phyloP scores from a whole-genome alignment of 1,140 invertebrate species.

The Pseudomyrmex concolor region DNA sequence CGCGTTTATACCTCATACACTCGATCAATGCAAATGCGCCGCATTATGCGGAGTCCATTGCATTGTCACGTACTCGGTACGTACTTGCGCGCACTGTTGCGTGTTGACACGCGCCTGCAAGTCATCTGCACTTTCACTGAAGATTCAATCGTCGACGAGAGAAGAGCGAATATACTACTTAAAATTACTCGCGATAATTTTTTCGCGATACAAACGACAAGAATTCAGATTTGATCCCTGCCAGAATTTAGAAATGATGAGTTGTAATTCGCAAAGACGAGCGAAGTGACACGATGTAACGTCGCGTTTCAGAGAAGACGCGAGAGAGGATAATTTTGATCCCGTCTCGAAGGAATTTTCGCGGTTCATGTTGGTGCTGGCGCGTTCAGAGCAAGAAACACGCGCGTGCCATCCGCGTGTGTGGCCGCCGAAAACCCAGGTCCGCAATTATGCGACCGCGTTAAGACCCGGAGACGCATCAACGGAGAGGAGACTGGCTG shows the following conservation, averaged over 20 bases:
- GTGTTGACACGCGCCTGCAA: conserved; percentile 11
- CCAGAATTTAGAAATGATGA: too few relatives aligned
- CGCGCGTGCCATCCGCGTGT: conserved; percentile 41
- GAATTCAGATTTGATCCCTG: too few relatives aligned
- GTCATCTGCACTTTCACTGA: not conserved
- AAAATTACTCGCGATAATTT: too few relatives aligned
- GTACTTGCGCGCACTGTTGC: not conserved
- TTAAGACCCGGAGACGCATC: conserved; percentile 73
- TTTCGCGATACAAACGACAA: too few relatives aligned
- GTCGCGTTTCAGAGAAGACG: too few relatives aligned
- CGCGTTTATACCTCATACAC: conserved; percentile 8
- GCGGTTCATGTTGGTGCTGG: conserved; percentile 31
- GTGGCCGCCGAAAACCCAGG: conserved; percentile 72
- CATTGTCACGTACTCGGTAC: conserved; percentile 26
- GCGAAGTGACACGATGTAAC: too few relatives aligned
- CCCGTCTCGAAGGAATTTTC: conserved; percentile 16
- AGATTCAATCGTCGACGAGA: too few relatives aligned
- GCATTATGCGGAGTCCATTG: conserved; percentile 17
- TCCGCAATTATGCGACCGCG: conserved; percentile 75
- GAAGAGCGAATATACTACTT: too few relatives aligned
- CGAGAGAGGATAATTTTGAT: too few relatives aligned
- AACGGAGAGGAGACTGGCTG: conserved; percentile 56
- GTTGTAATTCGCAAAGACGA: too few relatives aligned
- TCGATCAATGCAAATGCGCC: conserved; percentile 44
- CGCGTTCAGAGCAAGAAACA: not conserved